A percentile compares a stretch with the other conserved stretches of the same genome.
phyloP scores from a whole-genome alignment of 2,888 invertebrate genomes.

The Eretmocerus hayati region DNA sequence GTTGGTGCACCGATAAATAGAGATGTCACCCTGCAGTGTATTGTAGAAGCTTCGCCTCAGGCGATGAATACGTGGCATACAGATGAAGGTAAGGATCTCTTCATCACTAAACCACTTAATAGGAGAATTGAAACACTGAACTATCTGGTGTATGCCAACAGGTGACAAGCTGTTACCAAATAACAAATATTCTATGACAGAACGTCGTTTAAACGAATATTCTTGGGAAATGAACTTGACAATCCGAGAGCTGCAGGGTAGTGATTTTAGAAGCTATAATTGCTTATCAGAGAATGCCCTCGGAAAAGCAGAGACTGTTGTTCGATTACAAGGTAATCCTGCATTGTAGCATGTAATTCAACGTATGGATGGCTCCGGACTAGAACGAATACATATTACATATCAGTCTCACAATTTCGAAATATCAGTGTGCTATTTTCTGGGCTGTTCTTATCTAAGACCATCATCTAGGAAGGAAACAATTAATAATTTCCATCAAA shows the following conservation, averaged over 20 bases:
- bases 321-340: constrained; percentile 68
- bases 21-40: constrained; percentile 75
- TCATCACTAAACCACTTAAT: too few species aligned
- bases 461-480: too few species aligned
- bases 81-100: constrained; percentile 10
- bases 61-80: constrained; percentile 76
- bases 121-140: too few species aligned
- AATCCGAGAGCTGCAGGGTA: constrained; percentile 65
- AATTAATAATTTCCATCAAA: too few species aligned
- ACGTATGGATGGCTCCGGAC: too few species aligned
- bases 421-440: too few species aligned
- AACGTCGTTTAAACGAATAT: constrained; percentile 67
- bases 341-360: too few species aligned
- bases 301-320: constrained; percentile 74
- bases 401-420: too few species aligned
- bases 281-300: constrained; percentile 78
- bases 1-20: constrained; percentile 76
- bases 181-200: constrained; percentile 69
- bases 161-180: constrained; percentile 71
- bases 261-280: constrained; percentile 73
- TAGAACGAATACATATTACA: too few species aligned
- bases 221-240: constrained; percentile 79
- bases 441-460: too few species aligned
- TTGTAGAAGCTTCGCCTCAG: constrained; percentile 81
- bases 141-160: too few species aligned